These are phyloP conservation scores for Conger conger DNA, from an alignment of 2,113 vertebrate genomes.

Conservation along the genomic window DNA sequence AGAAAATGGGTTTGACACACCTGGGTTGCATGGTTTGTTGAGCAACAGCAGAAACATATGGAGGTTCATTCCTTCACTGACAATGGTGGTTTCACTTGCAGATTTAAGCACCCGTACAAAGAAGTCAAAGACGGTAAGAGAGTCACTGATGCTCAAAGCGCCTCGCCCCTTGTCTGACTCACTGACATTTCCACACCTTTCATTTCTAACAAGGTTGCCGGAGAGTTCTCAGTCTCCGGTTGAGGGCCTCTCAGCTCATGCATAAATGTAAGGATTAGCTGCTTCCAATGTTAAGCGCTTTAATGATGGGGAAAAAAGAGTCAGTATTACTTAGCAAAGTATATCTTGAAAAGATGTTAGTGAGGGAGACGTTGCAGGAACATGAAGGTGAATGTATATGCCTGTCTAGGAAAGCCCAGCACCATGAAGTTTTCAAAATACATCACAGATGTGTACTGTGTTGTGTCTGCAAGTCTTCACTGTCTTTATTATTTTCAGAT, in stretches of 20 bases:
- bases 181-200: neutral
- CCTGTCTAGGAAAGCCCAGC: neutral
- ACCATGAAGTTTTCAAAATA: neutral
- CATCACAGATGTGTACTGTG: neutral
- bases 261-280: neutral
- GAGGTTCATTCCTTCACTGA: neutral
- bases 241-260: neutral
- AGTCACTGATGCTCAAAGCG: neutral
- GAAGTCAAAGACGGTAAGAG: neutral
- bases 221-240: neutral
- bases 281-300: neutral
- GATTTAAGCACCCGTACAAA: neutral
- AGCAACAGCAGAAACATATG: neutral
- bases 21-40: neutral
- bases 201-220: neutral
- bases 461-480: neutral
- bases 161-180: neutral
- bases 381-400: neutral
- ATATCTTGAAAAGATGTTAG: neutral
- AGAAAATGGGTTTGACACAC: conserved; percentile 2
- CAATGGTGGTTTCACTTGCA: neutral
- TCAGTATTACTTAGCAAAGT: neutral
- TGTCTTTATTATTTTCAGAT: neutral
- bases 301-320: conserved; percentile 1
- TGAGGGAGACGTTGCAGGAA: neutral